These are phyloP conservation scores for Oryzias javanicus DNA, from an alignment of 2,113 vertebrate genomes.

Conservation along the genomic window DNA sequence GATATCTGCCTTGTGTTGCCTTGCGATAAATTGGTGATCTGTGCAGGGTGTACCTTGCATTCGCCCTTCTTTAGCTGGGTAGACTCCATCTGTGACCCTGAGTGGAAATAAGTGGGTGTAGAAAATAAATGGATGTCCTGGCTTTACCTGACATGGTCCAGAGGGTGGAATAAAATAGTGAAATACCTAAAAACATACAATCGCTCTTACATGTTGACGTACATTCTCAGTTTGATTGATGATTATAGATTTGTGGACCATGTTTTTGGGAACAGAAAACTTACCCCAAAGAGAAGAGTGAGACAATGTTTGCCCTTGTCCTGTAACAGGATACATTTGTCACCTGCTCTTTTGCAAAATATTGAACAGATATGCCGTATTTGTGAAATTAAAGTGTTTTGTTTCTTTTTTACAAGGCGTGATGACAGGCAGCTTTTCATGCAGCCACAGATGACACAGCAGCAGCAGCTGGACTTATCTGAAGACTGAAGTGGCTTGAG, in stretches of 20 bases:
- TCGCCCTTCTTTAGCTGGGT: too few relatives aligned
- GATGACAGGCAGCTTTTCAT: conserved; percentile 37
- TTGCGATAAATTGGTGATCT: too few relatives aligned
- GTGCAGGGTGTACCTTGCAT: too few relatives aligned
- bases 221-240: neutral
- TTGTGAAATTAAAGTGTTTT: conserved; percentile 11
- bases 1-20: too few relatives aligned
- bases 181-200: neutral
- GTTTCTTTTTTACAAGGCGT: conserved; percentile 10
- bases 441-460: conserved; percentile 33
- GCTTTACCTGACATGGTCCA: neutral
- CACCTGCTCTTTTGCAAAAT: conserved; percentile 11
- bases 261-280: conserved; percentile 8
- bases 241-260: neutral
- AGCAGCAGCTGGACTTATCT: conserved; percentile 27
- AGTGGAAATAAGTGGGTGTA: too few relatives aligned
- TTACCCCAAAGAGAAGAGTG: neutral
- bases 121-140: neutral
- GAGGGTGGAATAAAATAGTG: neutral
- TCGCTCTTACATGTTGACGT: neutral
- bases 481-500: conserved; percentile 42
- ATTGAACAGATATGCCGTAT: neutral
- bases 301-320: neutral
- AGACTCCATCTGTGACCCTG: too few relatives aligned
- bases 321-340: conserved; percentile 1